Evolutionary conservation across 2,113 vertebrate species (phyloP).

Genomic region (Shinisaurus crocodilurus): DNA sequence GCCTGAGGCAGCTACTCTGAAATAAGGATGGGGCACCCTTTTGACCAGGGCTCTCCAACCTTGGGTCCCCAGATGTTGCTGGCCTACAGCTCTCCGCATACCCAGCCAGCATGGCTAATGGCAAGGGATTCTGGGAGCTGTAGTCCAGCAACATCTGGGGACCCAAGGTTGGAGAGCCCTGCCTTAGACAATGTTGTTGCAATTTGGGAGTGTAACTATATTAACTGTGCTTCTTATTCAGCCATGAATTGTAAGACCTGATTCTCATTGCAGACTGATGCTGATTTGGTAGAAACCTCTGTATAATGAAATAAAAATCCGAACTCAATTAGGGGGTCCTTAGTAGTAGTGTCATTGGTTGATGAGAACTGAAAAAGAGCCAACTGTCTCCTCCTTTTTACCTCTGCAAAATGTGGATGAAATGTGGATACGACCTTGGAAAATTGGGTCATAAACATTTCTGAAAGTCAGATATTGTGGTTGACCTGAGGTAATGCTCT

Average conservation of each 20-base stretch:
- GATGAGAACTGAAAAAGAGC: background rate
- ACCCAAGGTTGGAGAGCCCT: too few species aligned
- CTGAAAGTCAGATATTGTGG: slow-evolving; percentile 7
- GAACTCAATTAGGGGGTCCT: rapidly evolving
- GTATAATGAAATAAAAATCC: background rate
- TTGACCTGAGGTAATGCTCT: background rate
- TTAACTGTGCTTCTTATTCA: background rate
- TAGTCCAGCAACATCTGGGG: too few species aligned
- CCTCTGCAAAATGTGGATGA: background rate
- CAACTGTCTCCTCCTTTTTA: background rate
- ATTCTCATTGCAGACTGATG: background rate
- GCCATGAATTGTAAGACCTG: background rate
- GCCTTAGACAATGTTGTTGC: background rate
- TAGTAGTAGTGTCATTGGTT: background rate
- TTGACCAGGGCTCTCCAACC: too few species aligned
- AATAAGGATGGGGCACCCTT: background rate
- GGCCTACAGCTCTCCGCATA: too few species aligned
- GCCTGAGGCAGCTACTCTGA: background rate
- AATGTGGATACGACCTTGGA: background rate
- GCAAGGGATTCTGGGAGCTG: too few species aligned
- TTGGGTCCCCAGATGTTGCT: too few species aligned
- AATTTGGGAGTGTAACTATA: background rate
- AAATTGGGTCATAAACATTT: slow-evolving; percentile 20
- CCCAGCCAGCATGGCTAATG: too few species aligned
- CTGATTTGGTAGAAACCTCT: background rate